phyloP scores from a whole-genome alignment of 64 coral and sea anemone species.

The Trachythela sp. region DNA sequence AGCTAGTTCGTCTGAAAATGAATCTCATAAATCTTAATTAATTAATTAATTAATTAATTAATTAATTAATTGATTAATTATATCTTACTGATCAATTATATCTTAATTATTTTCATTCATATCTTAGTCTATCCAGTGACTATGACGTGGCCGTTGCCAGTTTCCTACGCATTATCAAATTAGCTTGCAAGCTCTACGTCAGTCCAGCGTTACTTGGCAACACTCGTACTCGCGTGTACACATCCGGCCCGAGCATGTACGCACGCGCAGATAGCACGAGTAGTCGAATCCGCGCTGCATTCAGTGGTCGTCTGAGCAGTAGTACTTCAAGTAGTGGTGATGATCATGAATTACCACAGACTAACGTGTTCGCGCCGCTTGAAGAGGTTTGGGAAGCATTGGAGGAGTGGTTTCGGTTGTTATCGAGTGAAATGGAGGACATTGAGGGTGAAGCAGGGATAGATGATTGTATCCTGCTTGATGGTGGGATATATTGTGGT shows the following conservation, averaged over 20 bases:
- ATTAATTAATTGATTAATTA: too few species aligned
- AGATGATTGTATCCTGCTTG: not conserved
- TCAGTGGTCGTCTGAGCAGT: slow-evolving; percentile 28
- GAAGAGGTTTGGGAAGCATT: slow-evolving; percentile 4
- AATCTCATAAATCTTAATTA: too few species aligned
- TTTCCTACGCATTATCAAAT: slow-evolving; percentile 46
- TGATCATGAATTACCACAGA: not conserved
- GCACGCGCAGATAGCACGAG: slow-evolving; percentile 47
- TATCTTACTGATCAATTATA: too few species aligned
- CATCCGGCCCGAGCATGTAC: not conserved
- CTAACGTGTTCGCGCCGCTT: slow-evolving; percentile 14
- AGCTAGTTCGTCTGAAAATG: too few species aligned
- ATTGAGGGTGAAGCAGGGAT: slow-evolving; percentile 13
- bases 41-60: too few species aligned
- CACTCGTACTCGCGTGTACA: slow-evolving; percentile 9
- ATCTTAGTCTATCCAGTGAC: slow-evolving; percentile 49
- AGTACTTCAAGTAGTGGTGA: slow-evolving; percentile 26
- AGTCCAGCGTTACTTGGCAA: not conserved
- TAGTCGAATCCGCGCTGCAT: slow-evolving; percentile 49
- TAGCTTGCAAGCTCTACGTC: slow-evolving; percentile 45
- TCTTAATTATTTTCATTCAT: too few species aligned
- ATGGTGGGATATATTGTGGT: not conserved
- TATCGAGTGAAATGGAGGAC: not conserved
- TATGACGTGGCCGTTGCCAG: slow-evolving; percentile 41
- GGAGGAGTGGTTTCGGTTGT: not conserved